Conservation (phyloP, 2,113 vertebrate species). For the Scopus umbretta region DNA sequence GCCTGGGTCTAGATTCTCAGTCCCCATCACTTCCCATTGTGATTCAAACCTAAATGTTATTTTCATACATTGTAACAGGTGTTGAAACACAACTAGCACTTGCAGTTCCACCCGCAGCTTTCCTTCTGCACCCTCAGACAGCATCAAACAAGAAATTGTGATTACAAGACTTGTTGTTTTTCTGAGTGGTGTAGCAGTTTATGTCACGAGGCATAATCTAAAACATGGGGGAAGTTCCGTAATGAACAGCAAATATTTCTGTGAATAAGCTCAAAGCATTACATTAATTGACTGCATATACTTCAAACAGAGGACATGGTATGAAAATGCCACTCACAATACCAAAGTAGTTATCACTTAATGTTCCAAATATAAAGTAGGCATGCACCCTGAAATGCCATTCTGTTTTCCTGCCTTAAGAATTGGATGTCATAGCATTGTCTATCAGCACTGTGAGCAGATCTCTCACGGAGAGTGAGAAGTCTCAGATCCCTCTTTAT, state of each 20-base stretch:
- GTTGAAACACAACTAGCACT: neutral
- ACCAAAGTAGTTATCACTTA: neutral
- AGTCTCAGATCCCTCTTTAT: neutral
- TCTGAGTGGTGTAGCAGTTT: neutral
- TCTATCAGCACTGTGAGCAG: neutral
- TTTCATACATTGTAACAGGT: neutral
- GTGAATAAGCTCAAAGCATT: neutral
- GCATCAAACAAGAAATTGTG: neutral
- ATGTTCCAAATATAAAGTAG: neutral
- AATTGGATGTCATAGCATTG: neutral
- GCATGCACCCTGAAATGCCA: neutral
- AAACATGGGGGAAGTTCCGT: neutral
- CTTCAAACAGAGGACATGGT: neutral
- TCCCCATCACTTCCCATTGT: fast-evolving
- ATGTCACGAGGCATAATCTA: neutral
- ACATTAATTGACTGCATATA: neutral
- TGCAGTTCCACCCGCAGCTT: neutral
- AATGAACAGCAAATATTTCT: neutral
- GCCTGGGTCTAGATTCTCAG: neutral
- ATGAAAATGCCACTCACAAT: neutral
- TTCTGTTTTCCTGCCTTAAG: neutral
- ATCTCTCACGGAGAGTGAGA: neutral
- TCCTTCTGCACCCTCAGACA: neutral
- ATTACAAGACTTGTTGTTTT: neutral
- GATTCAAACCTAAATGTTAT: neutral